These are phyloP conservation scores for Clunio marinus DNA, from an alignment of 2,888 invertebrate genomes.

Conservation along the genomic window DNA sequence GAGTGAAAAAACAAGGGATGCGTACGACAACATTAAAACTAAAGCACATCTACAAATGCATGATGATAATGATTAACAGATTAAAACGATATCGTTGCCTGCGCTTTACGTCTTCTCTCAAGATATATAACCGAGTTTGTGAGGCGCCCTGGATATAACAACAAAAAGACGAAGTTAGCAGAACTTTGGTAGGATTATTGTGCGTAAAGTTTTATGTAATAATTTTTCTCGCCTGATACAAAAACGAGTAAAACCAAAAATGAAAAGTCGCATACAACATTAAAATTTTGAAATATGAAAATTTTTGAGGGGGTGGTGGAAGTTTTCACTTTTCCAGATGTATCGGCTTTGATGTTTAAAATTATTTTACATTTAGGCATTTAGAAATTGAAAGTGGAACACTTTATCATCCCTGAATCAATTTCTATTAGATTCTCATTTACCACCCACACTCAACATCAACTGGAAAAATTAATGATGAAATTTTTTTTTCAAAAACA, in stretches of 20 bases:
- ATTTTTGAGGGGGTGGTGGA: not conserved
- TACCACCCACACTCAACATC: not conserved
- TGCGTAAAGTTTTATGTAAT: conserved; percentile 18
- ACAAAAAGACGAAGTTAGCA: conserved; percentile 3
- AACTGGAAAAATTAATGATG: conserved; percentile 6
- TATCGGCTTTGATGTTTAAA: no score
- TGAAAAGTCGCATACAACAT: conserved; percentile 21
- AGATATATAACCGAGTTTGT: not conserved
- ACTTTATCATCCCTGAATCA: no score
- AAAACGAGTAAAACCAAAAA: conserved; percentile 7
- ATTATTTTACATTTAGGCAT: no score
- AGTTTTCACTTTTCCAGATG: no score
- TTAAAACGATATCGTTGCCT: conserved; percentile 24
- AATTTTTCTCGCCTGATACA: not conserved
- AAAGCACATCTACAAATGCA: conserved; percentile 37
- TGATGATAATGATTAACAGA: conserved; percentile 37
- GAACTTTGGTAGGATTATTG: conserved; percentile 1
- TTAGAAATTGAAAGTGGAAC: not conserved
- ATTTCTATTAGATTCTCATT: no score
- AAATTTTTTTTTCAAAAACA: conserved; percentile 4
- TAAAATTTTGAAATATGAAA: not conserved
- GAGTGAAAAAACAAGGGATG: conserved; percentile 22
- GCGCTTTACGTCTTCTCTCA: conserved; percentile 8
- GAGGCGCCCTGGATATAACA: not conserved
- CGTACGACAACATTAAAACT: conserved; percentile 30